Conservation (phyloP, 2,113 vertebrate genomes). For the Thymallus thymallus region DNA sequence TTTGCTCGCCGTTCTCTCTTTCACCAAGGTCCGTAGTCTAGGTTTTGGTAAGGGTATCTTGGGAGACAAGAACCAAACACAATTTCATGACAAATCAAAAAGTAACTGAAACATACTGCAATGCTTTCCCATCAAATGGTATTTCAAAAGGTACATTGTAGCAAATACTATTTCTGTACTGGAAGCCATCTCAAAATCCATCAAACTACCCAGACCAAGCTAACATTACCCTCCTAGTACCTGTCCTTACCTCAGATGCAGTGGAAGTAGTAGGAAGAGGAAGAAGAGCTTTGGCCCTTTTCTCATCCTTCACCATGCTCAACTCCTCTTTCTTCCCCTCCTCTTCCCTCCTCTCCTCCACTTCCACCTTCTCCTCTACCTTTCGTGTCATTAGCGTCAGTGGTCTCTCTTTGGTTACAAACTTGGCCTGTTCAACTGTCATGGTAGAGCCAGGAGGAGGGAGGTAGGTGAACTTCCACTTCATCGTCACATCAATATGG, state of each 20-base stretch:
- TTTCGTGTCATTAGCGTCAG: constrained; percentile 10
- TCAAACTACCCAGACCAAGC: neutral
- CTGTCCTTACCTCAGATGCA: neutral
- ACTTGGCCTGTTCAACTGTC: constrained; percentile 49
- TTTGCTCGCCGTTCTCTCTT: constrained; percentile 54
- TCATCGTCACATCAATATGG: constrained; percentile 76
- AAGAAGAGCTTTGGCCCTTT: too few relatives aligned
- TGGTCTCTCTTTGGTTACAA: constrained; percentile 7
- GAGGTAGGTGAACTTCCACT: constrained; percentile 79
- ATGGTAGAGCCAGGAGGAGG: constrained; percentile 59
- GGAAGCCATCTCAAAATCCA: too few relatives aligned
- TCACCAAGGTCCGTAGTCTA: constrained; percentile 51
- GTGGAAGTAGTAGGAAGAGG: neutral
- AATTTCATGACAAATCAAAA: too few relatives aligned
- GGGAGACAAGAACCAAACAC: too few relatives aligned
- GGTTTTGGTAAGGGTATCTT: constrained; percentile 70
- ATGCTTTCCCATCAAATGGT: too few relatives aligned
- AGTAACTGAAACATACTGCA: too few relatives aligned
- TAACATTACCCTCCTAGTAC: neutral
- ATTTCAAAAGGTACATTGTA: too few relatives aligned
- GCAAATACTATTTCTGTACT: too few relatives aligned
- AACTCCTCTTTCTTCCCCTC: neutral
- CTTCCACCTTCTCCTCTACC: neutral
- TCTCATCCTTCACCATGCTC: too few relatives aligned
- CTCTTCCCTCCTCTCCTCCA: constrained; percentile 12